Conservation (phyloP, 2,113 vertebrate genomes). For the Nesogale talazaci region DNA sequence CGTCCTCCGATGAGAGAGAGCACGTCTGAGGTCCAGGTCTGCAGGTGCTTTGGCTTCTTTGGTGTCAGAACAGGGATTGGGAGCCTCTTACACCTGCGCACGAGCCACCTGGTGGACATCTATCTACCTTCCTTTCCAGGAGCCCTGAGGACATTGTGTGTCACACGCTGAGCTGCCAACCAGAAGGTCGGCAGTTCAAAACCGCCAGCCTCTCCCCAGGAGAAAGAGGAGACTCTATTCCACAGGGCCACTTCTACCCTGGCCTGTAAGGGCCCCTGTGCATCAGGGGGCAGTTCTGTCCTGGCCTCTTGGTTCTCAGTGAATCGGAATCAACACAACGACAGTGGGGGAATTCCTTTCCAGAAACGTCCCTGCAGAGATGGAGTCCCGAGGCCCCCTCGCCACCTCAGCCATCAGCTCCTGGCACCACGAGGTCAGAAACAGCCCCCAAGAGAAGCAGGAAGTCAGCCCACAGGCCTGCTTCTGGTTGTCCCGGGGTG, state of each 20-base stretch:
- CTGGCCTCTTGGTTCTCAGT: no score
- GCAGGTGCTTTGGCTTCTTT: neutral
- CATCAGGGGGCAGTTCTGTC: no score
- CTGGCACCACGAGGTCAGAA: no score
- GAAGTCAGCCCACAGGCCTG: no score
- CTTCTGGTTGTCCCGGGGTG: neutral
- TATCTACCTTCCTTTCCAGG: neutral
- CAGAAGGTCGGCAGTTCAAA: no score
- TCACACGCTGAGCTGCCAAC: no score
- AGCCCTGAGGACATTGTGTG: no score
- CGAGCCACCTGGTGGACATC: neutral
- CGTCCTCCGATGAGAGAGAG: neutral
- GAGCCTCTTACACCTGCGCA: neutral
- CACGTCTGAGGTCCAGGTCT: neutral
- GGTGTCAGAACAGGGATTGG: neutral
- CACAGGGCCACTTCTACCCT: no score
- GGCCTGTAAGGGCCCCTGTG: no score
- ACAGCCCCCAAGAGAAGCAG: neutral
- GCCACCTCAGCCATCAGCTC: neutral
- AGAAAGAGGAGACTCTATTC: no score
- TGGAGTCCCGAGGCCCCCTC: neutral
- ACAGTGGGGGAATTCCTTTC: neutral
- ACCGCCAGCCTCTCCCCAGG: no score
- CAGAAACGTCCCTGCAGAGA: neutral
- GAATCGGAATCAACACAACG: no score